A percentile compares a stretch with the other conserved stretches of the same genome.
Evolutionary conservation across 2,797 vertebrate species (phyloP).

Genomic region (Perodicticus potto): DNA sequence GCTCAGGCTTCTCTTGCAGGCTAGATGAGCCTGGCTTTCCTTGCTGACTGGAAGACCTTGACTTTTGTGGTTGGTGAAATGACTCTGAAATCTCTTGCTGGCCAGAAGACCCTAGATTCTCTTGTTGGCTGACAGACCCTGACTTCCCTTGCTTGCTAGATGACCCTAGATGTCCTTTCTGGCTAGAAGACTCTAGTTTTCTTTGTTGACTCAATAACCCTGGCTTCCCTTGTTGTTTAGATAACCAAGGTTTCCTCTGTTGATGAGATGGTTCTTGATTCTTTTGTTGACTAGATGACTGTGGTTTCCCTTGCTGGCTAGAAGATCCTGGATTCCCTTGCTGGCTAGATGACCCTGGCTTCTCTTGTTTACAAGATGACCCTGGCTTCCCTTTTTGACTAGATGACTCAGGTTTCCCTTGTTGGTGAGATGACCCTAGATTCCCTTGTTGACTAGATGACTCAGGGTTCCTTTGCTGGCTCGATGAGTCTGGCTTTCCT

Average conservation of each 20-base stretch:
- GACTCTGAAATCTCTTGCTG: neutral
- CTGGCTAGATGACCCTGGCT: neutral
- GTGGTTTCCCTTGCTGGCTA: neutral
- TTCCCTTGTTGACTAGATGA: neutral
- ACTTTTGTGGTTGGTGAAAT: neutral
- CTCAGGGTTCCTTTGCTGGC: neutral
- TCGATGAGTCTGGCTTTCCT: neutral
- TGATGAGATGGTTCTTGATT: neutral
- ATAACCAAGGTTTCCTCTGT: accelerated
- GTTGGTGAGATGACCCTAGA: neutral
- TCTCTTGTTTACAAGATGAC: neutral
- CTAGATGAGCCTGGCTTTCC: neutral
- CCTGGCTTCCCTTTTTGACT: neutral
- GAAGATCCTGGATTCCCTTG: neutral
- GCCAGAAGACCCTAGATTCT: neutral
- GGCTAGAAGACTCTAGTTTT: neutral
- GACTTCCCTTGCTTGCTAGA: neutral
- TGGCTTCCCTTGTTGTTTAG: neutral
- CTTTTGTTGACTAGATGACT: neutral
- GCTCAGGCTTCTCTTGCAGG: neutral
- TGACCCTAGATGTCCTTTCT: neutral
- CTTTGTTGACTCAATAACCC: neutral
- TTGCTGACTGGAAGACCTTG: neutral
- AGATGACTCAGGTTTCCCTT: neutral
- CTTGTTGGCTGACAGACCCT: neutral